Evolutionary conservation across 2,797 vertebrate species (phyloP).

Genomic region (Denticeps clupeoides): DNA sequence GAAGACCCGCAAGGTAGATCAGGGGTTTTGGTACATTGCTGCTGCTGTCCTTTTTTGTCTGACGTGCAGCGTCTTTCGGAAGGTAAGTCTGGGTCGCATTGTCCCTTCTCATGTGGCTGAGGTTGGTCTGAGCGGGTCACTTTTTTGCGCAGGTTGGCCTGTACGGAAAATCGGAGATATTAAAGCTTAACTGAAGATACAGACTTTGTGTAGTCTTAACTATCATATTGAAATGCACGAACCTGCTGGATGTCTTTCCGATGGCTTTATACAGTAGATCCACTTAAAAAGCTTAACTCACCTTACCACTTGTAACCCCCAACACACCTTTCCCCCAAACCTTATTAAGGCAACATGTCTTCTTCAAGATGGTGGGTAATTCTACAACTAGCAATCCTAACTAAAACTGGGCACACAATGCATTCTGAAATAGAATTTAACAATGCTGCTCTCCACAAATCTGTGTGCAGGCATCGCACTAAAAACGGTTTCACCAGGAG

Average conservation of each 20-base stretch:
- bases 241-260: conserved; percentile 87
- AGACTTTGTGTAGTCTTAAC: too few species aligned
- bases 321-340: too few species aligned
- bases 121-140: conserved; percentile 73
- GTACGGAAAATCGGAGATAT: too few species aligned
- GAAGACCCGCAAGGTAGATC: conserved; percentile 69
- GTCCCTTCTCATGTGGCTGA: conserved; percentile 80
- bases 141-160: conserved; percentile 75
- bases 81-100: conserved; percentile 72
- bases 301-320: too few species aligned
- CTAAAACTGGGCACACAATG: conserved; percentile 91
- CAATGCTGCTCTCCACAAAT: conserved; percentile 71
- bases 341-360: too few species aligned
- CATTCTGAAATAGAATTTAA: conserved; percentile 82
- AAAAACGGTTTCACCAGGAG: conserved; percentile 41
- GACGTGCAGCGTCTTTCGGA: conserved; percentile 49
- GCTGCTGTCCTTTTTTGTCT: conserved; percentile 58
- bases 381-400: too few species aligned
- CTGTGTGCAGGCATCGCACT: conserved; percentile 70
- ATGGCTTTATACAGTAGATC: too few species aligned
- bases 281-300: too few species aligned
- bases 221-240: too few species aligned
- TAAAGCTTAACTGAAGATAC: too few species aligned
- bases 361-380: too few species aligned
- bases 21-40: conserved; percentile 64